Evolutionary conservation across 2,113 vertebrate species (phyloP).

Genomic region (Aegithalos caudatus): DNA sequence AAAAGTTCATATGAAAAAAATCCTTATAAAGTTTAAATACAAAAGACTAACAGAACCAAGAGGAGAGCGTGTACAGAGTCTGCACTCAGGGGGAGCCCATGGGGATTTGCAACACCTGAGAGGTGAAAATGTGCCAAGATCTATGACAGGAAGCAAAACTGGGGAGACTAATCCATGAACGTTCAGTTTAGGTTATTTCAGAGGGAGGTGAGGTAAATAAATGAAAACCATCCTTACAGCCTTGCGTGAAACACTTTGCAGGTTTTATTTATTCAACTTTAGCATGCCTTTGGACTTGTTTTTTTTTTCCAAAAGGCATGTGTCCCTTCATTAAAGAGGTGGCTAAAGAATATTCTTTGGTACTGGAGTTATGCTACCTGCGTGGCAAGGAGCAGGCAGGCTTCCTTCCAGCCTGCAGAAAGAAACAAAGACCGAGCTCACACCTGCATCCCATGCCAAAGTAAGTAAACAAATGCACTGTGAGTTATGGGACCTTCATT

Average conservation of each 20-base stretch:
- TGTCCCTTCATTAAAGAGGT: not conserved
- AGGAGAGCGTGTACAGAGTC: accelerated
- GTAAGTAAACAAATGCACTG: slow-evolving; percentile 21
- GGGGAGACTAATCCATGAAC: not conserved
- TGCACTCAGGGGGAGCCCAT: accelerated
- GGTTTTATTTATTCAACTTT: not conserved
- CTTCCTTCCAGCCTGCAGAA: not conserved
- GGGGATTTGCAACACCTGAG: not conserved
- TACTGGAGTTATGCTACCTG: not conserved
- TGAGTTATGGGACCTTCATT: slow-evolving; percentile 20
- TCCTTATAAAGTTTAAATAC: not conserved
- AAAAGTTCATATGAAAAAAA: not conserved
- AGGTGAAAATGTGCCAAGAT: slow-evolving; percentile 42
- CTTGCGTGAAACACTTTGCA: not conserved
- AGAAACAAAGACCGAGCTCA: slow-evolving; percentile 4
- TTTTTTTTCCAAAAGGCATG: not conserved
- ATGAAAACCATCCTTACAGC: not conserved
- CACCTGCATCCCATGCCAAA: not conserved
- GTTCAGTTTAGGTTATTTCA: not conserved
- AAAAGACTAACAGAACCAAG: not conserved
- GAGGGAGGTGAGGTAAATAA: not conserved
- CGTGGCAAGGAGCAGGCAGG: not conserved
- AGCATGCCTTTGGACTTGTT: not conserved
- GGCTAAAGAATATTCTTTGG: not conserved
- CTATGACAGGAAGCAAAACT: not conserved